phyloP scores from a whole-genome alignment of 2,113 vertebrate genomes.

The Alethe diademata region DNA sequence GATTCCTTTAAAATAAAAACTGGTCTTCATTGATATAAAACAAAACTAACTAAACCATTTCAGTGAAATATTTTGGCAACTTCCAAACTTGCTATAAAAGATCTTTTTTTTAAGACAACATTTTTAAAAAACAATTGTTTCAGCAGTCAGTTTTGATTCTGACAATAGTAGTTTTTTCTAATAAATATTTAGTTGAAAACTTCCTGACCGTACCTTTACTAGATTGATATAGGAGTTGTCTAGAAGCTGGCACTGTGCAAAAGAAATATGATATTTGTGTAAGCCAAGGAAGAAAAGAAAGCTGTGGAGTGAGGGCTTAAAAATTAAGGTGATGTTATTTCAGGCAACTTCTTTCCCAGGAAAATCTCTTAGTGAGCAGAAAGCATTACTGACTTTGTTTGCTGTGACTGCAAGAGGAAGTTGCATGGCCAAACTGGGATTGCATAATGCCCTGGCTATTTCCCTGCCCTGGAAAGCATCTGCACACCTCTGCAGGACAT shows the following conservation, averaged over 20 bases:
- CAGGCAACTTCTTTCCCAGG: neutral
- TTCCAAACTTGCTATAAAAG: neutral
- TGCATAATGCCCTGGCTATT: neutral
- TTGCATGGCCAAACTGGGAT: neutral
- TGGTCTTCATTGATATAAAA: neutral
- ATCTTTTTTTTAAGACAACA: neutral
- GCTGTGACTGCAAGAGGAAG: neutral
- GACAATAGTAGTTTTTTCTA: neutral
- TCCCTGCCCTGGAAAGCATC: neutral
- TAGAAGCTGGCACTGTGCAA: neutral
- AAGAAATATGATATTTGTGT: neutral
- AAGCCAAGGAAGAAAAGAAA: neutral
- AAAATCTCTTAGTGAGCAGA: neutral
- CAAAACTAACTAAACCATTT: neutral
- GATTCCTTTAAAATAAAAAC: neutral
- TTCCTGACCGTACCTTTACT: neutral
- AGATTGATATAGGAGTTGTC: neutral
- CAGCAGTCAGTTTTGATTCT: neutral
- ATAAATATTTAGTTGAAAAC: conserved; percentile 7
- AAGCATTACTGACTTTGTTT: neutral
- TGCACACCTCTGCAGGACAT: neutral
- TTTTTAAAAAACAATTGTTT: neutral
- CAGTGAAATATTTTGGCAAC: neutral
- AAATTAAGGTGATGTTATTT: neutral
- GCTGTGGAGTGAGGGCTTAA: neutral